Evolutionary conservation across 2,888 invertebrate species (phyloP).

Genomic region (Hypselothyrea guttata): DNA sequence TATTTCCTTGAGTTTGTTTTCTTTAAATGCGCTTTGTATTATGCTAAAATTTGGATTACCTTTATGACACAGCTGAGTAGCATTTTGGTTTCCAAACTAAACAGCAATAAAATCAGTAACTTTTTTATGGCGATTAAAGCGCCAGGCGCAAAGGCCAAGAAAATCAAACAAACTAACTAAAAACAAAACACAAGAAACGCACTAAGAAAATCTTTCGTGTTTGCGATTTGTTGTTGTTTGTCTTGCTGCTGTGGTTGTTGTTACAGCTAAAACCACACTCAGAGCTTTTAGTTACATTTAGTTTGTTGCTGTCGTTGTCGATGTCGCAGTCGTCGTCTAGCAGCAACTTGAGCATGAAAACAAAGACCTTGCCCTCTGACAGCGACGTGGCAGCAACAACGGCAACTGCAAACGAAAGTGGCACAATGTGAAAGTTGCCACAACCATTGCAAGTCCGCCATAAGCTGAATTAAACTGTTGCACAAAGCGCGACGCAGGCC

Average conservation of each 20-base stretch:
- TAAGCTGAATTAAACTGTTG: conserved; percentile 39
- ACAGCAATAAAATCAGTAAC: conserved; percentile 8
- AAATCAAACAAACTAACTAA: conserved; percentile 7
- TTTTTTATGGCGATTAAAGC: conserved; percentile 10
- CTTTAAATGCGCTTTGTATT: conserved; percentile 11
- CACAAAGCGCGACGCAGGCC: conserved; percentile 37
- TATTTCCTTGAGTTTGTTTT: conserved; percentile 1
- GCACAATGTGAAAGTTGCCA: conserved; percentile 30
- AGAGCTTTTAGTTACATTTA: conserved; percentile 61
- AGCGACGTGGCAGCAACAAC: conserved; percentile 6
- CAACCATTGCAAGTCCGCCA: conserved; percentile 11
- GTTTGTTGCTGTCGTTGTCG: conserved; percentile 45
- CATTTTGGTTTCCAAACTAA: conserved; percentile 17
- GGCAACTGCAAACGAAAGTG: conserved; percentile 29
- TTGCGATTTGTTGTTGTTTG: conserved; percentile 29
- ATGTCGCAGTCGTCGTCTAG: conserved; percentile 26
- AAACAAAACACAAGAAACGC: conserved; percentile 5
- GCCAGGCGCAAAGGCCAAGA: neutral
- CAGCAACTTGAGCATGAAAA: conserved; percentile 46
- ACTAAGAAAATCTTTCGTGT: conserved; percentile 12
- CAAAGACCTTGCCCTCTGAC: conserved; percentile 44
- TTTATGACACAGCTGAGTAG: conserved; percentile 21
- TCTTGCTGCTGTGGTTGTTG: conserved; percentile 19
- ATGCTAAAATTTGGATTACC: conserved; percentile 8
- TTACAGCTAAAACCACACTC: conserved; percentile 56